phyloP scores from a whole-genome alignment of 2,797 vertebrate species.

The Sphaeramia orbicularis region DNA sequence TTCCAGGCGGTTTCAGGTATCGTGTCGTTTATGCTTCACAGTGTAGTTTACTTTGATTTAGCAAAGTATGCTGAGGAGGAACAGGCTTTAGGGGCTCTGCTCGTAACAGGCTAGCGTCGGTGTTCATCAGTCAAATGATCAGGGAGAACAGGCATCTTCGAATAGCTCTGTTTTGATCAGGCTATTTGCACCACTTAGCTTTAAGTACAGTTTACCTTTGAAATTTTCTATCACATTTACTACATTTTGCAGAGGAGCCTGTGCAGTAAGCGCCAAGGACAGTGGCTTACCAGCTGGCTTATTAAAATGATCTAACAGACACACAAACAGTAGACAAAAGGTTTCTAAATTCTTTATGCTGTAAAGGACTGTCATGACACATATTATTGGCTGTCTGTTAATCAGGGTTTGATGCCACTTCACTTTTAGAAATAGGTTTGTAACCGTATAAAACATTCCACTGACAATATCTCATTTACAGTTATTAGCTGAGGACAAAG shows the following conservation, averaged over 20 bases:
- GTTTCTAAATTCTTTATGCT: neutral
- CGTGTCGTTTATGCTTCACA: constrained; percentile 49
- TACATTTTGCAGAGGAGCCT: constrained; percentile 34
- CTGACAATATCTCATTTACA: constrained; percentile 14
- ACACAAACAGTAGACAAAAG: neutral
- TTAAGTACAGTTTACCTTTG: constrained; percentile 50
- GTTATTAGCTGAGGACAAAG: constrained; percentile 28
- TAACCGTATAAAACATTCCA: constrained; percentile 69
- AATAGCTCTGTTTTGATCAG: constrained; percentile 16
- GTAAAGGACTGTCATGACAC: neutral
- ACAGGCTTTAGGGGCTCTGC: constrained; percentile 45
- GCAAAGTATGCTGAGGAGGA: constrained; percentile 38
- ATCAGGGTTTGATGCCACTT: constrained; percentile 35
- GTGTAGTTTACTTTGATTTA: constrained; percentile 48
- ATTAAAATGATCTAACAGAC: constrained; percentile 21
- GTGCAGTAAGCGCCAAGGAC: constrained; percentile 37
- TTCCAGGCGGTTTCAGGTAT: constrained; percentile 64
- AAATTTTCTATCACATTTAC: constrained; percentile 43
- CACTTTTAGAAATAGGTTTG: constrained; percentile 24
- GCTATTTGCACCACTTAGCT: constrained; percentile 57
- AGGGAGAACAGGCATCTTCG: constrained; percentile 54
- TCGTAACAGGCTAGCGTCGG: constrained; percentile 28
- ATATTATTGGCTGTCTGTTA: neutral
- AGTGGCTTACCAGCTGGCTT: constrained; percentile 17
- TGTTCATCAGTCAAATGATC: constrained; percentile 50